A percentile compares a stretch with the other conserved stretches of the same genome.
These are phyloP conservation scores for Pachypeltis micranthus DNA, from an alignment of 1,140 invertebrate species.

Conservation along the genomic window DNA sequence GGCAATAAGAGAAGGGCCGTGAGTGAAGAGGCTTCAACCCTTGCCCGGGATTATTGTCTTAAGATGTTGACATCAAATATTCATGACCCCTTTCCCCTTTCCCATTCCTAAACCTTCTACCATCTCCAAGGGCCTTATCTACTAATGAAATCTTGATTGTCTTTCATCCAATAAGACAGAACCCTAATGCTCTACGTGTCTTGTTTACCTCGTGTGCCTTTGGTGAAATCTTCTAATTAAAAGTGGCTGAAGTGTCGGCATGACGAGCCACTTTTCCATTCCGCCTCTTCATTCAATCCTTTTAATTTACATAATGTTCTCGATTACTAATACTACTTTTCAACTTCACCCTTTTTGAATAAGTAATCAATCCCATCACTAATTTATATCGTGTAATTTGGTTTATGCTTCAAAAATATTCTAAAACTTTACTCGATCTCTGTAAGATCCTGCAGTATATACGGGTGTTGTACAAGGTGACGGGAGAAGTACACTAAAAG, in stretches of 20 bases:
- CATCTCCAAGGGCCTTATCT: slow-evolving; percentile 4
- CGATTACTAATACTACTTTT: not conserved
- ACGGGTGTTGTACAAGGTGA: too few species aligned
- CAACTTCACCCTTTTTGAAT: not conserved
- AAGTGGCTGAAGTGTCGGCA: slow-evolving; percentile 2
- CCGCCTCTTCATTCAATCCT: not conserved
- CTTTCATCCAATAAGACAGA: slow-evolving; percentile 9
- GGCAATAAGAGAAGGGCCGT: not conserved
- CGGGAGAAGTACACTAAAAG: too few species aligned
- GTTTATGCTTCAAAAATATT: too few species aligned
- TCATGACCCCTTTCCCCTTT: not conserved
- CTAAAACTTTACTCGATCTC: too few species aligned
- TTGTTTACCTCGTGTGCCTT: slow-evolving; percentile 1
- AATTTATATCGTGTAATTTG: too few species aligned
- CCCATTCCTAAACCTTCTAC: not conserved
- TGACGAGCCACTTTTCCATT: not conserved
- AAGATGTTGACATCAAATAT: slow-evolving; percentile 17
- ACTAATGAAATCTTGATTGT: slow-evolving; percentile 16
- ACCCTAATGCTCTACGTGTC: slow-evolving; percentile 6
- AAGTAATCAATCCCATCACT: too few species aligned
- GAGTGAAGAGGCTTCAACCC: not conserved
- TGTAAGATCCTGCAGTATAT: too few species aligned
- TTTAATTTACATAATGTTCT: not conserved
- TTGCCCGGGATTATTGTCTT: slow-evolving; percentile 10
- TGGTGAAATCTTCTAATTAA: not conserved